Evolutionary conservation across 2,888 invertebrate species (phyloP).

Genomic region (Caenorhabditis sp.): DNA sequence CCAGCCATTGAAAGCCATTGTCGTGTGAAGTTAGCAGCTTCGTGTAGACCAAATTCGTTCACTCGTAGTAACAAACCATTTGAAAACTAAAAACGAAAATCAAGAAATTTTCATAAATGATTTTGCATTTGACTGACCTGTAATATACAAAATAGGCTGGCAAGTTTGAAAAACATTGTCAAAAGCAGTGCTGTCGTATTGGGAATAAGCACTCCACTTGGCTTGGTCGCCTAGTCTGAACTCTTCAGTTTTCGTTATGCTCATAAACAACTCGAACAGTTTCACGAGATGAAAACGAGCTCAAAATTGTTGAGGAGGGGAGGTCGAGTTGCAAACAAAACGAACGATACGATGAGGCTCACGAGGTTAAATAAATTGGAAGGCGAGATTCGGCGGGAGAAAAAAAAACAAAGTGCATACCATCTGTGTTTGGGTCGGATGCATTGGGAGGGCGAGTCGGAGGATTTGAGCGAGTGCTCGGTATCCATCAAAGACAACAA

Average conservation of each 20-base stretch:
- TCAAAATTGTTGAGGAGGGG: slow-evolving; percentile 35
- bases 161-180: slow-evolving; percentile 52
- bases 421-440: slow-evolving; percentile 38
- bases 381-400: slow-evolving; percentile 40
- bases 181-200: slow-evolving; percentile 25
- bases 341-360: slow-evolving; percentile 62
- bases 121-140: slow-evolving; percentile 26
- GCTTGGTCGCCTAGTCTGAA: slow-evolving; percentile 44
- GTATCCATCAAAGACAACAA: slow-evolving; percentile 25
- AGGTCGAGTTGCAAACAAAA: slow-evolving; percentile 61
- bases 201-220: slow-evolving; percentile 34
- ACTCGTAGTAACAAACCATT: slow-evolving; percentile 68
- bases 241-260: slow-evolving; percentile 25
- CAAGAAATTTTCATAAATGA: background rate
- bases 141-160: slow-evolving; percentile 35
- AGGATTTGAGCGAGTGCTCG: slow-evolving; percentile 25
- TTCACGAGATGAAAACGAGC: slow-evolving; percentile 45
- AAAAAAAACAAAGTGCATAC: slow-evolving; percentile 41
- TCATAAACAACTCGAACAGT: slow-evolving; percentile 31
- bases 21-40: slow-evolving; percentile 79
- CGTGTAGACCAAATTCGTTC: slow-evolving; percentile 77
- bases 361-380: slow-evolving; percentile 60
- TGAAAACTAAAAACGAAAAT: slow-evolving; percentile 30
- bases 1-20: slow-evolving; percentile 79
- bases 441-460: background rate